These are phyloP conservation scores for Steromphala cineraria DNA, from an alignment of 2,888 invertebrate genomes.

Conservation along the genomic window DNA sequence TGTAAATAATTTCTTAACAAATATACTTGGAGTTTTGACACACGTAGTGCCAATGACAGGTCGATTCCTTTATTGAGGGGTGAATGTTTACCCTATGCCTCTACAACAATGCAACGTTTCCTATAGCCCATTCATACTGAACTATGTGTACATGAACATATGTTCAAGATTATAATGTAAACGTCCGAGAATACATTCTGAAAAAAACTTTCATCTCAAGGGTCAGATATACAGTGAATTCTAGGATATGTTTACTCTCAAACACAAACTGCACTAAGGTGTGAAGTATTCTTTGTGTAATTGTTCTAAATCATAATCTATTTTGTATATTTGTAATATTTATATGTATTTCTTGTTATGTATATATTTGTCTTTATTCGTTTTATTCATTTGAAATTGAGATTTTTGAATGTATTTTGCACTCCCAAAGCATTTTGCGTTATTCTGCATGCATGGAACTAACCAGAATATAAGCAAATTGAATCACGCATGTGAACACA, in stretches of 20 bases:
- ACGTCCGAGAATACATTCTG: too few relatives aligned
- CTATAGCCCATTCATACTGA: too few relatives aligned
- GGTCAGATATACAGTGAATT: not conserved
- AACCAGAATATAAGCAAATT: not conserved
- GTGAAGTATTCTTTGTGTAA: not conserved
- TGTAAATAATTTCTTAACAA: too few relatives aligned
- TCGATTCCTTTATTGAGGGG: too few relatives aligned
- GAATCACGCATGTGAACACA: not conserved
- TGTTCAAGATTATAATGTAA: too few relatives aligned
- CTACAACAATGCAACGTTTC: too few relatives aligned
- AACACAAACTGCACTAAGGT: not conserved
- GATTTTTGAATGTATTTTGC: not conserved
- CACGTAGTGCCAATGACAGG: too few relatives aligned
- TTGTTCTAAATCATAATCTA: not conserved
- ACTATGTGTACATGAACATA: too few relatives aligned
- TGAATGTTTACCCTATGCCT: too few relatives aligned
- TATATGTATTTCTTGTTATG: not conserved
- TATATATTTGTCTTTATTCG: not conserved
- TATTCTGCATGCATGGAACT: not conserved
- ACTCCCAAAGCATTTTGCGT: not conserved
- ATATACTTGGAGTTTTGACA: too few relatives aligned
- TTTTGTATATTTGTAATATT: not conserved
- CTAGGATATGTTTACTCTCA: not conserved
- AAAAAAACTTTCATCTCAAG: too few relatives aligned
- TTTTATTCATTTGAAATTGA: not conserved